Evolutionary conservation across 2,797 vertebrate species (phyloP).

Genomic region (Caiman crocodilus): DNA sequence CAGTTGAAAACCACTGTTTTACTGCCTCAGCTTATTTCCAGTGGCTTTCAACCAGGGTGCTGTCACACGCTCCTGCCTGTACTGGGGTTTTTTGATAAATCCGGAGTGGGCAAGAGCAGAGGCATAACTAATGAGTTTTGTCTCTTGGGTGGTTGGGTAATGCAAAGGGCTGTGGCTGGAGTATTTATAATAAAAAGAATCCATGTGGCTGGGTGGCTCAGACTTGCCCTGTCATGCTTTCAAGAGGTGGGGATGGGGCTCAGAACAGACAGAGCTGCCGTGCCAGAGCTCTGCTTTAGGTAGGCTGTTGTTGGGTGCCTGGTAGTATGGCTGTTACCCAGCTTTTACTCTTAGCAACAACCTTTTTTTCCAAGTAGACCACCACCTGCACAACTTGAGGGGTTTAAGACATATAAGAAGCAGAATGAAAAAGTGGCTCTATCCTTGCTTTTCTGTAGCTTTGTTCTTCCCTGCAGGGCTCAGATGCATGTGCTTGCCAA

Average conservation of each 20-base stretch:
- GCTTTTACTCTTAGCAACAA: background rate
- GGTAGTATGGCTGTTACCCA: too few relatives aligned
- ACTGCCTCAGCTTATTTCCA: too few relatives aligned
- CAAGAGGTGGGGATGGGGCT: background rate
- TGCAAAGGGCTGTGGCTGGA: background rate
- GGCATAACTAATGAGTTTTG: background rate
- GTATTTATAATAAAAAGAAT: too few relatives aligned
- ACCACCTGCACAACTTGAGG: background rate
- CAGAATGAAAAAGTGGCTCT: too few relatives aligned
- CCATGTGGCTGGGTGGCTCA: background rate
- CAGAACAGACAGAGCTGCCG: background rate
- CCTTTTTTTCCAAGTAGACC: background rate
- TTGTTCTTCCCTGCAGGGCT: background rate
- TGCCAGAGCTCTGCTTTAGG: background rate
- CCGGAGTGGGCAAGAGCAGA: background rate
- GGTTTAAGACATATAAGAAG: background rate
- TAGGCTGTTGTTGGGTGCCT: background rate
- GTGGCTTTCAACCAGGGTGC: too few relatives aligned
- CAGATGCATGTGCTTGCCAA: background rate
- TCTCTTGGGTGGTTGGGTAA: background rate
- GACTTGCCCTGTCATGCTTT: background rate
- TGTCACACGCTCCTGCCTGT: too few relatives aligned
- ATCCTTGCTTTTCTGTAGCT: background rate
- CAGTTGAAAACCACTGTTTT: too few relatives aligned
- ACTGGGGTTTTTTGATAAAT: too few relatives aligned